phyloP scores from a whole-genome alignment of 2,888 invertebrate genomes.

The Opisthograptis luteolata region DNA sequence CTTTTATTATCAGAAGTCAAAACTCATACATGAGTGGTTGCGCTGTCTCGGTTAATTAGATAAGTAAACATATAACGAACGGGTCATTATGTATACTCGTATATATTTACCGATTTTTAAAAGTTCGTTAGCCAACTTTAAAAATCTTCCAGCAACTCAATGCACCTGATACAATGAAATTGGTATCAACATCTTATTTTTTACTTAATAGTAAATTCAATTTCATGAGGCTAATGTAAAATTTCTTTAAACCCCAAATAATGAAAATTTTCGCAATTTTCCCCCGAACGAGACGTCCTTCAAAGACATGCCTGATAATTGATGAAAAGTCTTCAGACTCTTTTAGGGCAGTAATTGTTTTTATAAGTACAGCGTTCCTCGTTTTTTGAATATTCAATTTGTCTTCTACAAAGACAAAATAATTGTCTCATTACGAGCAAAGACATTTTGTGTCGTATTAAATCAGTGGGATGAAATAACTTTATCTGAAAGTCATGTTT shows the following conservation, averaged over 20 bases:
- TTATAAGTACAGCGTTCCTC: constrained; percentile 24
- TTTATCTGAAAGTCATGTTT: background rate
- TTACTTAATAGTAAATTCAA: background rate
- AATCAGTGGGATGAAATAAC: constrained; percentile 8
- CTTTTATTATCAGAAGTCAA: no score
- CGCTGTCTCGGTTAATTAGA: no score
- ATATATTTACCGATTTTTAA: no score
- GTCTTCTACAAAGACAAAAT: constrained; percentile 16
- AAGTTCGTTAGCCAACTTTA: no score
- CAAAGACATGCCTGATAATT: constrained; percentile 18
- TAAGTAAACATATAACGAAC: no score
- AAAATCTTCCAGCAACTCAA: no score
- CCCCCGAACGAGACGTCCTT: constrained; percentile 7
- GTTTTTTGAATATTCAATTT: constrained; percentile 24
- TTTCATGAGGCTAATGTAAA: constrained; percentile 2
- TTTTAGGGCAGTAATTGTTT: constrained; percentile 26
- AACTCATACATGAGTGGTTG: no score
- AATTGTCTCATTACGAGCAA: constrained; percentile 19
- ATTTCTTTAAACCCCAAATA: constrained; percentile 7
- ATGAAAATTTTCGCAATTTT: constrained; percentile 21
- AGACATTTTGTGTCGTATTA: constrained; percentile 13
- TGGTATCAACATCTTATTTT: background rate
- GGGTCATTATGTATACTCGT: no score
- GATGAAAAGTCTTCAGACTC: constrained; percentile 20
- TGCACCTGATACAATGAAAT: no score